These are phyloP conservation scores for Cottus gobio DNA, from an alignment of 2,113 vertebrate genomes.

Conservation along the genomic window DNA sequence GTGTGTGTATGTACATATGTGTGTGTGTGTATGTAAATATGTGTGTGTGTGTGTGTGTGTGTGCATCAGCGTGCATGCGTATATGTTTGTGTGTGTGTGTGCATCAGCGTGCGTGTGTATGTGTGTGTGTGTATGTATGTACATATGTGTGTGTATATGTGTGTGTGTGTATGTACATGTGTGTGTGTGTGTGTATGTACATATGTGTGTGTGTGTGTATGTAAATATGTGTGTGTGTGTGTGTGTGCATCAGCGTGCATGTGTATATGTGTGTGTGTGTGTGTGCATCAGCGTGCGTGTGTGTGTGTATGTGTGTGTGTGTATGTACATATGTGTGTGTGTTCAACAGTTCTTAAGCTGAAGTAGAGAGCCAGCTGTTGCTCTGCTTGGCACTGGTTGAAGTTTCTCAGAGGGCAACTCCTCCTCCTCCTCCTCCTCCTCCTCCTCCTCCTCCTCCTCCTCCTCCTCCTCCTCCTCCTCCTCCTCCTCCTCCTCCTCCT, in stretches of 20 bases:
- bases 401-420: conserved; percentile 48
- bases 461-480: not conserved
- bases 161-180: no score
- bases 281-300: conserved; percentile 36
- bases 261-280: conserved; percentile 26
- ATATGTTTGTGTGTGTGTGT: not conserved
- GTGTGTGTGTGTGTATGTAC: no score
- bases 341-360: conserved; percentile 46
- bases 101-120: conserved; percentile 40
- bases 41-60: not conserved
- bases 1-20: no score
- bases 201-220: no score
- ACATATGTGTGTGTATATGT: conserved; percentile 21
- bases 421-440: not conserved
- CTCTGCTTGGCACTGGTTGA: conserved; percentile 63
- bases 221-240: no score
- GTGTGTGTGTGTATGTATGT: conserved; percentile 1
- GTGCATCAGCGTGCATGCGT: no score
- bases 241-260: conserved; percentile 38
- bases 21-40: not conserved
- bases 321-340: conserved; percentile 9
- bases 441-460: no score
- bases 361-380: conserved; percentile 40
- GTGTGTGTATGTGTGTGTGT: no score
- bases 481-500: no score